These are phyloP conservation scores for Paraplagusia blochii DNA, from an alignment of 2,113 vertebrate genomes.

Conservation along the genomic window DNA sequence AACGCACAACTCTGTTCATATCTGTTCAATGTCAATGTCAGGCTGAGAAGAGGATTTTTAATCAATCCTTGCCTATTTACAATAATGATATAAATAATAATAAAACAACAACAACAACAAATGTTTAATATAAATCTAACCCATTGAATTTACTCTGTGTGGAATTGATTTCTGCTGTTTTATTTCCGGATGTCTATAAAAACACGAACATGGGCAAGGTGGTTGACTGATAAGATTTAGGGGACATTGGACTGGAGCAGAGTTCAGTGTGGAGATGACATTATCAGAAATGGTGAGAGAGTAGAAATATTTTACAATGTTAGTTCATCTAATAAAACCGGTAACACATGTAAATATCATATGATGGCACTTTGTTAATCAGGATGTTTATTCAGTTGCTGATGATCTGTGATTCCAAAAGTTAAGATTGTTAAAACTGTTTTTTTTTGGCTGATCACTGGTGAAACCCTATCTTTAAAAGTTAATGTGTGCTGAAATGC, in stretches of 20 bases:
- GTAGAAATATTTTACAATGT: constrained; percentile 24
- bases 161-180: constrained; percentile 26
- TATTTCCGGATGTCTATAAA: constrained; percentile 32
- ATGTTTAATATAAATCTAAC: too few relatives aligned
- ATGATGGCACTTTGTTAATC: neutral
- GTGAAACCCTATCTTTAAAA: neutral
- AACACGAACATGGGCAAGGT: constrained; percentile 67
- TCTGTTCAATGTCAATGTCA: too few relatives aligned
- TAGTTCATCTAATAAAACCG: constrained; percentile 16
- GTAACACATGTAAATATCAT: neutral
- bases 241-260: constrained; percentile 72
- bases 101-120: too few relatives aligned
- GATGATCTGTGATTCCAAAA: too few relatives aligned
- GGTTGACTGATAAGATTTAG: constrained; percentile 69
- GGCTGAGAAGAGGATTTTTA: too few relatives aligned
- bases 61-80: too few relatives aligned
- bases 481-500: neutral
- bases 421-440: neutral
- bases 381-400: neutral
- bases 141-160: neutral
- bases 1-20: too few relatives aligned
- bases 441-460: constrained; percentile 20
- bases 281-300: constrained; percentile 36
- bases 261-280: constrained; percentile 44
- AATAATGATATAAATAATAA: too few relatives aligned